Conservation (phyloP, 2,113 vertebrate species). For the Oriolus oriolus region DNA sequence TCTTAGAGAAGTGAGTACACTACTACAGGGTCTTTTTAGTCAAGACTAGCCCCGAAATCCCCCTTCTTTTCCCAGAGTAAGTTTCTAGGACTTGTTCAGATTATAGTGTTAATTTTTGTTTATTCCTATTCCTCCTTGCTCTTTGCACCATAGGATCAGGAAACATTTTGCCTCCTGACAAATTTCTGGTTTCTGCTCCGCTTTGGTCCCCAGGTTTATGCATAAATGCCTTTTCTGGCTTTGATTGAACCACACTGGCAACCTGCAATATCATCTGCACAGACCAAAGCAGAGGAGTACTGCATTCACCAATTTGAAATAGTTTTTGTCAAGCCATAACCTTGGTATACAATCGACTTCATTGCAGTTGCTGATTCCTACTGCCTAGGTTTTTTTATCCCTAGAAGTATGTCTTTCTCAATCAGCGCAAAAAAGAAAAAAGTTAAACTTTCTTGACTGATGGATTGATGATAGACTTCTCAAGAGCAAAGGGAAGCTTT, state of each 20-base stretch:
- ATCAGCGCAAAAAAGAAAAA: not conserved
- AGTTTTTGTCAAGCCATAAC: not conserved
- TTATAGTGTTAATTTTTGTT: not conserved
- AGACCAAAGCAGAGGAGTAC: not conserved
- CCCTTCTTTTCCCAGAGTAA: not conserved
- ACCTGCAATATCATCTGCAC: not conserved
- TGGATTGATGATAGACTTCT: not conserved
- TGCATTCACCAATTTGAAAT: not conserved
- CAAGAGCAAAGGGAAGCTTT: not conserved
- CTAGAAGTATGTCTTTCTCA: not conserved
- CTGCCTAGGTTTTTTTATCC: not conserved
- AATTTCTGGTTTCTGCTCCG: not conserved
- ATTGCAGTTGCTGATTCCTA: not conserved
- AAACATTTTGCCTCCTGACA: not conserved
- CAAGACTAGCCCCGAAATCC: not conserved
- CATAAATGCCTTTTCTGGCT: not conserved
- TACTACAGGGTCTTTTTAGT: not conserved
- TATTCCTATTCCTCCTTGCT: not conserved
- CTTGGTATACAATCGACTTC: rapidly evolving
- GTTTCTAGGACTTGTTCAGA: not conserved
- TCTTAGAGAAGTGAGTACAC: not conserved
- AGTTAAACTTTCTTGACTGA: not conserved
- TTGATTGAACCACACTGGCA: not conserved
- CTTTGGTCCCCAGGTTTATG: not conserved
- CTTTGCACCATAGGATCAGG: not conserved